Evolutionary conservation across 2,888 invertebrate genomes (phyloP), one percentile per base, ranked within the genome.

Genomic region (Pandemis corylana): DNA sequence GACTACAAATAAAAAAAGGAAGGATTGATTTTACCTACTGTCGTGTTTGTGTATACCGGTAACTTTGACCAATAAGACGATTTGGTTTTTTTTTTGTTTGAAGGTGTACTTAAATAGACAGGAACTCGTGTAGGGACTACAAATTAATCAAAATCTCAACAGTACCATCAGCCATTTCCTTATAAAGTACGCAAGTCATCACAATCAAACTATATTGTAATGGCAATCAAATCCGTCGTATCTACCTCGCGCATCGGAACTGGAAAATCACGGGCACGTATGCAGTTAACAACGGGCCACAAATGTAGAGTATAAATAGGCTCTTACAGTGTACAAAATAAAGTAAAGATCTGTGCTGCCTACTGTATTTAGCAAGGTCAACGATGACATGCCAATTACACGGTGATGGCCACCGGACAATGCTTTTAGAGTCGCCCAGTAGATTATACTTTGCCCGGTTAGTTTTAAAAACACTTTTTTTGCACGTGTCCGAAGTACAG

Each of bases 351-450:
- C 61, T 12, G 15, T 41, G 41, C 15, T 66, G 20, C 9, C 20
- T 56, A 7, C 10, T 59, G 36, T 66, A 28, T 36, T 71, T 53
- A 56, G 53, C 70, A 75, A 71, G 70, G 75, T 65, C 72, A 36
- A 42, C 9, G 64, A 56, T 71, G 68, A 59, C 68, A 71, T 49
- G 67, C 42, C 63, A 76, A 75, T 75, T 70, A 67, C 62, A 75
- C 71, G 71, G 75, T 75, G 53, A 53, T 71, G 71, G 42, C 12
- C 75, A 75, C 36, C 53, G 61, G 53, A 74, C 63, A 75, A 71
- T 71, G 62, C 67, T 68, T 67, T 42, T 36, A 36, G 51, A 28
- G 20, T 20, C 36, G 46, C 46, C 69, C 20, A 5, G 66, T 49
- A 53, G 41, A 74, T 70, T 69, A 51, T 51, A 49, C 59, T 65